Evolutionary conservation across 2,888 invertebrate genomes (phyloP).

Genomic region (Tuberolachnus salignus): DNA sequence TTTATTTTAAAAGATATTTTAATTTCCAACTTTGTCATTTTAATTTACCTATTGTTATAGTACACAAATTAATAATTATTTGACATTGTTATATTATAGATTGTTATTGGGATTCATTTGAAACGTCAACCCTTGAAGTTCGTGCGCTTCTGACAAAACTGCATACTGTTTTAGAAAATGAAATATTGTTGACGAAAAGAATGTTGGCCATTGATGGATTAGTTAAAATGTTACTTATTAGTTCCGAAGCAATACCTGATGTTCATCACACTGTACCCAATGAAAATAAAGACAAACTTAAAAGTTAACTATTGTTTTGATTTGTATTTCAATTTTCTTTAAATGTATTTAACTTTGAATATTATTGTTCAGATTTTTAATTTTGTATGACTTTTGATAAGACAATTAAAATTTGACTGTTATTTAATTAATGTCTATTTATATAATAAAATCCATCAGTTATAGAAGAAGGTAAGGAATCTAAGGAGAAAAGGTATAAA

Average conservation of each 20-base stretch:
- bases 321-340: slow-evolving; percentile 4
- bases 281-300: slow-evolving; percentile 30
- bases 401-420: neutral
- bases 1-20: no score
- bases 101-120: slow-evolving; percentile 53
- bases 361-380: neutral
- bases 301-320: slow-evolving; percentile 16
- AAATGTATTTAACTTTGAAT: neutral
- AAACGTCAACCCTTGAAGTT: slow-evolving; percentile 20
- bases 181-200: slow-evolving; percentile 44
- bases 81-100: slow-evolving; percentile 20
- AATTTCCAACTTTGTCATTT: neutral
- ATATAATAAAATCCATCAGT: neutral
- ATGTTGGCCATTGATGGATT: slow-evolving; percentile 45
- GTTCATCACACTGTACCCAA: neutral
- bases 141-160: slow-evolving; percentile 42
- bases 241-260: slow-evolving; percentile 47
- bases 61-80: neutral
- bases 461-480: neutral
- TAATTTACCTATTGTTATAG: neutral
- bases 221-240: slow-evolving; percentile 51
- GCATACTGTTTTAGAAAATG: slow-evolving; percentile 42
- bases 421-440: neutral
- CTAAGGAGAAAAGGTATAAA: no score
- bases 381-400: neutral